Percentiles rank a stretch among this genome's conserved stretches.
phyloP scores from a whole-genome alignment of 2,113 vertebrate species.

The Hydropotes inermis region DNA sequence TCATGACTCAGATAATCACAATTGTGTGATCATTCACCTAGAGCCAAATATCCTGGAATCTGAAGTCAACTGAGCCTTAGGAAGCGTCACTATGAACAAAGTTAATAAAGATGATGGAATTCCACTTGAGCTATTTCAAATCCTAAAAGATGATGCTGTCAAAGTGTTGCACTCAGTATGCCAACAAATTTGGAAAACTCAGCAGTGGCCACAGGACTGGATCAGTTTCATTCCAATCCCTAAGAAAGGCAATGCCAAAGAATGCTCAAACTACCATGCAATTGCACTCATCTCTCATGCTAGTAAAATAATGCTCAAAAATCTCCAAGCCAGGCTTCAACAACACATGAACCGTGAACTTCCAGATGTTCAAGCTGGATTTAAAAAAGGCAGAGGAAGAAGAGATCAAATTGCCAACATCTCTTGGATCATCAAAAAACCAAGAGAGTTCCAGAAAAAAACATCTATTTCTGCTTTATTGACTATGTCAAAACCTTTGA shows the following conservation, averaged over 20 bases:
- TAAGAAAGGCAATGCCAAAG: not conserved
- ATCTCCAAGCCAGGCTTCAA: not conserved
- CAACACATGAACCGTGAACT: fast-evolving
- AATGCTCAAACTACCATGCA: not conserved
- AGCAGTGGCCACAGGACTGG: not conserved
- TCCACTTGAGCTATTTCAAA: not conserved
- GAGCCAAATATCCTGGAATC: not conserved
- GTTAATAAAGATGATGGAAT: not conserved
- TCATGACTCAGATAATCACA: not conserved
- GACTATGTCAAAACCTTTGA: not conserved
- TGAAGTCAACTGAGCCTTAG: not conserved
- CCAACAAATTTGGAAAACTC: not conserved
- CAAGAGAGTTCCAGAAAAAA: not conserved
- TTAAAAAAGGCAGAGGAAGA: not conserved
- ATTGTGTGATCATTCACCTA: not conserved
- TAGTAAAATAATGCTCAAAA: not conserved
- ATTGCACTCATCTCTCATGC: not conserved
- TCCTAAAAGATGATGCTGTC: not conserved
- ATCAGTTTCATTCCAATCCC: not conserved
- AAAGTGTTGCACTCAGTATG: not conserved
- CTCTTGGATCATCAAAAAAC: not conserved
- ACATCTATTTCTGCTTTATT: not conserved
- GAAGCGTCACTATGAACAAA: not conserved
- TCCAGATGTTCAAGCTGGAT: not conserved
- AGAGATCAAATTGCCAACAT: not conserved